Percentiles rank a stretch among this genome's conserved stretches.
phyloP scores from a whole-genome alignment of 2,888 invertebrate genomes.

The Drosophila paramelanica region DNA sequence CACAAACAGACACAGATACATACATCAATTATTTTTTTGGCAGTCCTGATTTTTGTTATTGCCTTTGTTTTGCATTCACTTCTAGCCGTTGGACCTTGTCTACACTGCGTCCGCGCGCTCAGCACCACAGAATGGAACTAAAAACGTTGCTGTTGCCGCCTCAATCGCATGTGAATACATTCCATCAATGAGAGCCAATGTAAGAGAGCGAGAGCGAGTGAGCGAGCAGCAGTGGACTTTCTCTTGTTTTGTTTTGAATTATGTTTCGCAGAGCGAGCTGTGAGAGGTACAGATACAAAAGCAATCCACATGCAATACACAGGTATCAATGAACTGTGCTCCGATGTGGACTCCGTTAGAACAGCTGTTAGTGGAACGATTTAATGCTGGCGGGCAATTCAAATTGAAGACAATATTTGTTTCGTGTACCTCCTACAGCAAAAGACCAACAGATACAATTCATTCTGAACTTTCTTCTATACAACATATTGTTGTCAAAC shows the following conservation, averaged over 20 bases:
- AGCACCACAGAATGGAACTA: slow-evolving; percentile 74
- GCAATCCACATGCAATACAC: slow-evolving; percentile 15
- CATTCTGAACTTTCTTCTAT: neutral
- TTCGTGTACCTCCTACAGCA: no score
- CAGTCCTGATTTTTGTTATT: slow-evolving; percentile 36
- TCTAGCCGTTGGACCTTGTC: slow-evolving; percentile 29
- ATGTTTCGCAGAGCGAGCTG: slow-evolving; percentile 20
- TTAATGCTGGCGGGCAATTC: slow-evolving; percentile 34
- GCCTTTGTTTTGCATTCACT: slow-evolving; percentile 32
- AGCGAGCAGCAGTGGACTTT: slow-evolving; percentile 25
- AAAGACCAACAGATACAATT: neutral
- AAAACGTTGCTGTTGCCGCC: slow-evolving; percentile 59
- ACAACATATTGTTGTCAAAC: slow-evolving; percentile 12
- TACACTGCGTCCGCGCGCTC: slow-evolving; percentile 79
- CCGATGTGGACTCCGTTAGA: slow-evolving; percentile 28
- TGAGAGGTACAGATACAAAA: slow-evolving; percentile 8
- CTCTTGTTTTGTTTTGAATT: slow-evolving; percentile 53
- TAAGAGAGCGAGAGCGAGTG: neutral
- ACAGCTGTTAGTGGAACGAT: slow-evolving; percentile 46
- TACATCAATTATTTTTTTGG: slow-evolving; percentile 3
- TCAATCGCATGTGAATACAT: slow-evolving; percentile 49
- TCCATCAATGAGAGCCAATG: slow-evolving; percentile 16
- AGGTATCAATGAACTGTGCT: slow-evolving; percentile 5
- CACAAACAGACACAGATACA: slow-evolving; percentile 7
- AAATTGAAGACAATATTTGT: slow-evolving; percentile 5